Percentiles rank a stretch among this genome's conserved stretches.
Conservation (phyloP, 1,140 invertebrate species). For the Bicyclus anynana region DNA sequence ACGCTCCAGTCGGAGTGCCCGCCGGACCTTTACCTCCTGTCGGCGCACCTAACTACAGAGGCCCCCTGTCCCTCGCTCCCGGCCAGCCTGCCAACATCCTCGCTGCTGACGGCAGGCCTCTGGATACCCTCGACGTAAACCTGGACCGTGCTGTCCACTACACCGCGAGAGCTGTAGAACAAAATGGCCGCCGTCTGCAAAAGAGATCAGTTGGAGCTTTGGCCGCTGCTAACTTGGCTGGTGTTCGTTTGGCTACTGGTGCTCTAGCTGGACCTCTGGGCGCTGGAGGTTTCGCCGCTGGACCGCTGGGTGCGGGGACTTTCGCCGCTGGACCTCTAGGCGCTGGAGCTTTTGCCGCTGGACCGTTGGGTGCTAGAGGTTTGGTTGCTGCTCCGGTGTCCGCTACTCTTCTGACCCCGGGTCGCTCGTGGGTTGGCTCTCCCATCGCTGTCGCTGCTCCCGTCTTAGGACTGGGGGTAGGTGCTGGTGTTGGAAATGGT, state of each 20-base stretch:
- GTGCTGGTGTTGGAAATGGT: neutral
- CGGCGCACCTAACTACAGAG: conserved; percentile 46
- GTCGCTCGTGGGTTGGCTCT: neutral
- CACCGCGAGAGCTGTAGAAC: conserved; percentile 53
- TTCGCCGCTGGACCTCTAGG: neutral
- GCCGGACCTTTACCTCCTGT: conserved; percentile 7
- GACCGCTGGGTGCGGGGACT: conserved; percentile 8
- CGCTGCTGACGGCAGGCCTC: conserved; percentile 42
- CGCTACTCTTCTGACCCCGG: conserved; percentile 1
- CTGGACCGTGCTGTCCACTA: conserved; percentile 65
- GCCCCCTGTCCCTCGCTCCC: conserved; percentile 47
- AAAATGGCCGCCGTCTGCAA: conserved; percentile 39
- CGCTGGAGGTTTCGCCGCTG: conserved; percentile 7
- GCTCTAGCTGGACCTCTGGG: conserved; percentile 4
- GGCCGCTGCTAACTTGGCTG: conserved; percentile 22
- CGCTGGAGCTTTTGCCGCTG: neutral
- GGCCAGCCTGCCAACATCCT: conserved; percentile 51
- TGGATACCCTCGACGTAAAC: conserved; percentile 63
- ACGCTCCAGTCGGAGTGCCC: neutral
- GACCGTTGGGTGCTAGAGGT: conserved; percentile 8
- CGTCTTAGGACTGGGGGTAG: neutral
- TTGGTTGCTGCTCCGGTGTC: conserved; percentile 3
- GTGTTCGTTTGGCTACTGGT: conserved; percentile 15
- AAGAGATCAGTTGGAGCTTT: conserved; percentile 46
- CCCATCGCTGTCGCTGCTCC: neutral